Evolutionary conservation across 2,797 vertebrate species (phyloP), one percentile per base, ranked within the genome.

Genomic region (Anabas testudineus): DNA sequence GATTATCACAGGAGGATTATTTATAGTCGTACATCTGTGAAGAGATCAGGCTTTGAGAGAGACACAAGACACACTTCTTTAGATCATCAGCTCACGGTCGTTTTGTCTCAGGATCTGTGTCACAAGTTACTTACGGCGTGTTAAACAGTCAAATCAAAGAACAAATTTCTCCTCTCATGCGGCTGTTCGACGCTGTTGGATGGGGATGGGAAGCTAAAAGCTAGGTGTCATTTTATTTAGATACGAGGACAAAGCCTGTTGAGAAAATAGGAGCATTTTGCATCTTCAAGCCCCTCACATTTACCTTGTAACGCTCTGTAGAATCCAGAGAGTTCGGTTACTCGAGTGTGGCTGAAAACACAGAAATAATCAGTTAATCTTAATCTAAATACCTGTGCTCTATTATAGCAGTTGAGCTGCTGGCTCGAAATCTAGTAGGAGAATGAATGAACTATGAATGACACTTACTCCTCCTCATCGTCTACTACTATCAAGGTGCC

Each of bases 1-100:
- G 24, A 71, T 46, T 30, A 60, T 83, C 52, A 28, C 67, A 41
- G 52, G 58, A 67, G 68, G 62, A 75, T 63, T 82, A 81, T 88
- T 82, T 77, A 76, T 77, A 82, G 54, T 43, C 13, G 10, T 24
- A 39, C 48, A 56, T 78, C 74, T 58, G 62, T 14, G 47, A 37
- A 30, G 71, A 66, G 39, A 57, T 8, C 1, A 7, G 21, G 57
- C 52, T 54, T 10, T 24, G 48, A 74, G 56, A 67, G 37, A 74
- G 56, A 67, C 37, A 22, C 24, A 37, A 45, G 26, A 46, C 14
- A 10, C 15, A 7, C n/a, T 26, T 18, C 28, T 55, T 46, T 22
- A 30, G 24, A 43, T 46, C 21, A 4, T 37, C 19, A 10, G 26
- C 18, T 65, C 32, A 39, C 61, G 67, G 13, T 28, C 30, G 1